phyloP scores from a whole-genome alignment of 2,888 invertebrate species.

The Volucella inanis region DNA sequence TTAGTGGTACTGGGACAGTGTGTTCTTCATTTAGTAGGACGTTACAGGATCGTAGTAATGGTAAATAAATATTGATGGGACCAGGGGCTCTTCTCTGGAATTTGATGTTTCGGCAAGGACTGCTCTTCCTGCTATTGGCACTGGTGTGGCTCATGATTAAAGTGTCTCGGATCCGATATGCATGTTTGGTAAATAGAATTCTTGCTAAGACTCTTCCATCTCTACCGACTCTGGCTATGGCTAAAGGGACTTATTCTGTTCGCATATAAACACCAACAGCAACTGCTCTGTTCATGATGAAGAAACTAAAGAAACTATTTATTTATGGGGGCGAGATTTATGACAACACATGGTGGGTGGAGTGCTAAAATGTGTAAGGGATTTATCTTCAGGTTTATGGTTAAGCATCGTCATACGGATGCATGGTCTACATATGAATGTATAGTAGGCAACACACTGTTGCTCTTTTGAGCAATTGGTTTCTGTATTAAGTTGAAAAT shows the following conservation, averaged over 20 bases:
- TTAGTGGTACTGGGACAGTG: background rate
- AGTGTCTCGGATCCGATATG: slow-evolving; percentile 54
- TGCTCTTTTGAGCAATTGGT: background rate
- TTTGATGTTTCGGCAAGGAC: background rate
- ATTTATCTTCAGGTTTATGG: slow-evolving; percentile 24
- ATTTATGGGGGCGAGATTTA: slow-evolving; percentile 61
- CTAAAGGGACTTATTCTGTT: background rate
- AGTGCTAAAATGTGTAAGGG: slow-evolving; percentile 28
- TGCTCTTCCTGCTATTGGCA: slow-evolving; percentile 1
- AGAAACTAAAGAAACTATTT: slow-evolving; percentile 66
- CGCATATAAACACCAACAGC: background rate
- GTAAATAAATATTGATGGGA: slow-evolving; percentile 68
- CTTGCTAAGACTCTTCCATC: slow-evolving; percentile 16
- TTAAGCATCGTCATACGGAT: background rate
- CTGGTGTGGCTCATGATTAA: slow-evolving; percentile 47
- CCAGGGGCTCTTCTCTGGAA: slow-evolving; percentile 24
- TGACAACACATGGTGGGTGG: slow-evolving; percentile 48
- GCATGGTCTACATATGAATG: background rate
- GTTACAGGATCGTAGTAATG: slow-evolving; percentile 38
- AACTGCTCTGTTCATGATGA: slow-evolving; percentile 47
- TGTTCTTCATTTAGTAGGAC: background rate
- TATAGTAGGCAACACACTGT: no score
- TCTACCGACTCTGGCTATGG: background rate
- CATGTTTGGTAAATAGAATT: slow-evolving; percentile 65
- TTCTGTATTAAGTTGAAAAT: slow-evolving; percentile 10